A percentile compares a stretch with the other conserved stretches of the same genome.
These are phyloP conservation scores for Bujurquina vittata DNA, from an alignment of 2,113 vertebrate species.

Conservation along the genomic window DNA sequence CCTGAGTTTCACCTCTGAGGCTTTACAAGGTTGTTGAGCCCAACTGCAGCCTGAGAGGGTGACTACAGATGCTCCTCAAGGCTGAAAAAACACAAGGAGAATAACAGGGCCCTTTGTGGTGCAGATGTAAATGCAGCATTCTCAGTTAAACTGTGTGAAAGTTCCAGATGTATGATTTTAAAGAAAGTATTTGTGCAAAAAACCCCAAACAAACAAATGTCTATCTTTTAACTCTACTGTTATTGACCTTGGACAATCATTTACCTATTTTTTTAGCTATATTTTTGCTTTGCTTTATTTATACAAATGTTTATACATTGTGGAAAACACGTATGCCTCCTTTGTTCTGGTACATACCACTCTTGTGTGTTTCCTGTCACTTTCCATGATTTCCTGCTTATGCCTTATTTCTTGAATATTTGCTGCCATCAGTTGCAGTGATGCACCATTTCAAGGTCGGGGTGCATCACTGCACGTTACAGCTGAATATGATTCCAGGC, in stretches of 20 bases:
- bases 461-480: constrained; percentile 9
- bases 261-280: neutral
- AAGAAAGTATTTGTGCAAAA: neutral
- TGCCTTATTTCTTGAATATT: neutral
- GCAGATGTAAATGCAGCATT: neutral
- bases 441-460: constrained; percentile 12
- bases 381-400: neutral
- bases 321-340: neutral
- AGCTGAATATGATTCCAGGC: neutral
- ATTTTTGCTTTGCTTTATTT: neutral
- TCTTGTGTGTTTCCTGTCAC: neutral
- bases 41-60: neutral
- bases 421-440: constrained; percentile 16
- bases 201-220: too few relatives aligned
- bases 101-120: neutral
- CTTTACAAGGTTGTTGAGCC: neutral
- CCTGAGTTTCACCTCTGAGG: neutral
- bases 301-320: neutral
- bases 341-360: neutral
- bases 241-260: neutral
- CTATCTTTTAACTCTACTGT: neutral
- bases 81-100: neutral
- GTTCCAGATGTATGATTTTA: neutral
- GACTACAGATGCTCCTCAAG: neutral
- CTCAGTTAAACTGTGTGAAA: neutral